These are phyloP conservation scores for Myotis yumanensis DNA, from an alignment of 2,113 vertebrate species.

Conservation along the genomic window DNA sequence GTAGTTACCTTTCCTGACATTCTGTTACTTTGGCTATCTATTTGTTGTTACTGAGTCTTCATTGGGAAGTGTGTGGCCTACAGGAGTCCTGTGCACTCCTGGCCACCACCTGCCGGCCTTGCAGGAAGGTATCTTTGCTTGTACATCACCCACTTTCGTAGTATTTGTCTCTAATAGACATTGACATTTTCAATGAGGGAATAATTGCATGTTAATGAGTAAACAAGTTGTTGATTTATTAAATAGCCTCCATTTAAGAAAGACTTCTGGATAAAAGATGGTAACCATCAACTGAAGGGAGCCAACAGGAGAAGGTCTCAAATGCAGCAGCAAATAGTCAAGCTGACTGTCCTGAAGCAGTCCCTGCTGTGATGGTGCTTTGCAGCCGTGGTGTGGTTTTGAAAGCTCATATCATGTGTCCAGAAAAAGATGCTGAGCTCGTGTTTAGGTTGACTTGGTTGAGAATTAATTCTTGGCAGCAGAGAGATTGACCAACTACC, in stretches of 20 bases:
- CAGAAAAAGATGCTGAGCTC: not conserved
- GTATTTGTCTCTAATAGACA: not conserved
- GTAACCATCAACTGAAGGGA: not conserved
- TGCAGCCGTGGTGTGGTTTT: not conserved
- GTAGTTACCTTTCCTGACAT: not conserved
- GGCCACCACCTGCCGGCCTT: not conserved
- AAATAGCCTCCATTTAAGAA: conserved; percentile 21
- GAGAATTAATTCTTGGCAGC: not conserved
- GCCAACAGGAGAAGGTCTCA: not conserved
- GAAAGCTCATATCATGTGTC: not conserved
- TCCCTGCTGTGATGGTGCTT: not conserved
- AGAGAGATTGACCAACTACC: not conserved
- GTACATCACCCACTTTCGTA: not conserved
- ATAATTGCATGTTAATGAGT: conserved; percentile 38
- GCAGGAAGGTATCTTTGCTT: not conserved
- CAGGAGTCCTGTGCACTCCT: not conserved
- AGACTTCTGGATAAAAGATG: not conserved
- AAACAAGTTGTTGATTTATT: not conserved
- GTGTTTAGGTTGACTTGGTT: not conserved
- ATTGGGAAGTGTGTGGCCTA: not conserved
- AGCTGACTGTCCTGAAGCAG: too few species aligned
- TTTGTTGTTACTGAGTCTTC: not conserved
- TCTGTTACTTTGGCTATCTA: not conserved
- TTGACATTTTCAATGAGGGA: not conserved
- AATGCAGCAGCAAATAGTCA: not conserved